These are phyloP conservation scores for Sterrhoptilus dennistouni DNA, from an alignment of 2,113 vertebrate genomes.

Conservation along the genomic window DNA sequence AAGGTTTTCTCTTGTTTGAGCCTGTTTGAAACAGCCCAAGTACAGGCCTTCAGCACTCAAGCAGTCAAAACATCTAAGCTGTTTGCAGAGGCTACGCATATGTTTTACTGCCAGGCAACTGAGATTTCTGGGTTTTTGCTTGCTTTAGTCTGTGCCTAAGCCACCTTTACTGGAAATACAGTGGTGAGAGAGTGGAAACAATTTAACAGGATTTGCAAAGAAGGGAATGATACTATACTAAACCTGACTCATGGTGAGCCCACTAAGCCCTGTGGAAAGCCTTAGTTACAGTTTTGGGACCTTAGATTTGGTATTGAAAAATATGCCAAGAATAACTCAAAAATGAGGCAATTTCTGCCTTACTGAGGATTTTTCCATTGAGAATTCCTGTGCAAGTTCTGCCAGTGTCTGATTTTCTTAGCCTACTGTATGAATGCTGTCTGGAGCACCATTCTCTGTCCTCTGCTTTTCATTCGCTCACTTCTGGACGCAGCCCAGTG, in stretches of 20 bases:
- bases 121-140: neutral
- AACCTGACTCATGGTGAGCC: neutral
- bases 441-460: neutral
- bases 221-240: neutral
- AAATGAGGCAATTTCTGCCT: neutral
- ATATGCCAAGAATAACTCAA: neutral
- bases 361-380: neutral
- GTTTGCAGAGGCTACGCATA: neutral
- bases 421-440: neutral
- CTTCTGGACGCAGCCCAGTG: neutral
- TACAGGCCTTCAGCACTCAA: neutral
- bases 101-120: neutral
- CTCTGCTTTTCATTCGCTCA: neutral
- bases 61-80: neutral
- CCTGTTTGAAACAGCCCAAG: neutral
- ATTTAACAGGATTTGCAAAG: neutral
- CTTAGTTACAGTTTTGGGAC: neutral
- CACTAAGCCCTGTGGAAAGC: neutral
- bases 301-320: neutral
- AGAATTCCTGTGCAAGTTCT: neutral
- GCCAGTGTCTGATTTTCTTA: neutral
- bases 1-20: neutral
- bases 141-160: neutral
- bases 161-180: neutral
- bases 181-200: constrained; percentile 23